These are phyloP conservation scores for Alosa sapidissima DNA, from an alignment of 2,797 vertebrate genomes.

Conservation along the genomic window DNA sequence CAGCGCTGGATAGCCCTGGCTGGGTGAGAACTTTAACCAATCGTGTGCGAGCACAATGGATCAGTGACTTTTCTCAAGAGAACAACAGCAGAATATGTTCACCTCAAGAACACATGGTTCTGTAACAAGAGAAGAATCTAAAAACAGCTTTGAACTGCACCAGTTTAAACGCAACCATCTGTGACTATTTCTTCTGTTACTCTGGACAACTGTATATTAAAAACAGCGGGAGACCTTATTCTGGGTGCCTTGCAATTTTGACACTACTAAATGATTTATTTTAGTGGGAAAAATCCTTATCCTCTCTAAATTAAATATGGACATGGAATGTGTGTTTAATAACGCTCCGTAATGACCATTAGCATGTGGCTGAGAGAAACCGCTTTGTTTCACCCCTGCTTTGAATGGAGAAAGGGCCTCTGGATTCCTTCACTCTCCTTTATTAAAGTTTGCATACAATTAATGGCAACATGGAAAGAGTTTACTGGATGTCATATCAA, in stretches of 20 bases:
- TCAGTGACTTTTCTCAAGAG: constrained; percentile 22
- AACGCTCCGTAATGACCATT: constrained; percentile 18
- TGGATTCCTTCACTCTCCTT: neutral
- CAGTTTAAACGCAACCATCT: constrained; percentile 57
- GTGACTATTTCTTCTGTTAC: constrained; percentile 52
- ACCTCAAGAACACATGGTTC: constrained; percentile 24
- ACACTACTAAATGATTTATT: constrained; percentile 57
- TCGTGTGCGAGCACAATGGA: constrained; percentile 14
- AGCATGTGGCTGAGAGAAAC: neutral
- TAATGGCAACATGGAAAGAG: constrained; percentile 1
- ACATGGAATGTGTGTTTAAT: constrained; percentile 45
- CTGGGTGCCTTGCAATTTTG: constrained; percentile 57
- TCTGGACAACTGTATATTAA: constrained; percentile 58
- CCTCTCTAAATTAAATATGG: constrained; percentile 59
- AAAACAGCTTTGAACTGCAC: constrained; percentile 34
- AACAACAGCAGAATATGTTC: constrained; percentile 25
- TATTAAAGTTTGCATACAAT: constrained; percentile 23
- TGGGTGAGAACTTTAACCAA: constrained; percentile 16
- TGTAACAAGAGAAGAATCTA: constrained; percentile 27
- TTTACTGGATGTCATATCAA: neutral
- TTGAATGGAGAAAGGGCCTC: neutral
- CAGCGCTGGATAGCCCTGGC: neutral
- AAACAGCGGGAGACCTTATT: constrained; percentile 60
- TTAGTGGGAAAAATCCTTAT: constrained; percentile 50
- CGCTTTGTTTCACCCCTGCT: neutral